phyloP scores from a whole-genome alignment of 2,888 invertebrate species.

The Nemoura dubitans region DNA sequence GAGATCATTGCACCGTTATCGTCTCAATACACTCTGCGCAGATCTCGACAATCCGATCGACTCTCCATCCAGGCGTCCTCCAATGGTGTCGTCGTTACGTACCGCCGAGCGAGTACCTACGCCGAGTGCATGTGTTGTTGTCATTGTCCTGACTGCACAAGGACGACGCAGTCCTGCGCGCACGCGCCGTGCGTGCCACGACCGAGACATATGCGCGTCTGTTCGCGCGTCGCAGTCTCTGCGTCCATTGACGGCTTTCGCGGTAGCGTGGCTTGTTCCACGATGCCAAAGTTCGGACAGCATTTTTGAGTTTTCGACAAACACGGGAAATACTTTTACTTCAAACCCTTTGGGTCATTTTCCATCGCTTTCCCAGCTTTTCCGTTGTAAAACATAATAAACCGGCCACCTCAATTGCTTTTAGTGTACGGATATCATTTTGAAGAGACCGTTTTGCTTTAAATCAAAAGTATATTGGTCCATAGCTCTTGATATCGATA shows the following conservation, averaged over 20 bases:
- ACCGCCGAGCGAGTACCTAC: not conserved
- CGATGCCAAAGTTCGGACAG: too few relatives aligned
- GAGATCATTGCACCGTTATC: constrained; percentile 28
- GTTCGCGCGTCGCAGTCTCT: not conserved
- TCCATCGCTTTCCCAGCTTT: too few relatives aligned
- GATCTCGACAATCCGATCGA: not conserved
- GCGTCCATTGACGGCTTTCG: not conserved
- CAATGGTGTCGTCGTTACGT: not conserved
- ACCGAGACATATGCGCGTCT: not conserved
- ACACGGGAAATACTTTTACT: too few relatives aligned
- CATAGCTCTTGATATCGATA: too few relatives aligned
- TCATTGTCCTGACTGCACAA: not conserved
- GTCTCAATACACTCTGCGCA: not conserved
- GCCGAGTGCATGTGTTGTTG: not conserved
- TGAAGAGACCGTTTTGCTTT: too few relatives aligned
- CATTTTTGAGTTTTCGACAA: too few relatives aligned
- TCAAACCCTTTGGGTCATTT: too few relatives aligned
- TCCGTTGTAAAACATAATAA: too few relatives aligned
- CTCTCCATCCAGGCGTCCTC: not conserved
- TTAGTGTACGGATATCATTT: too few relatives aligned
- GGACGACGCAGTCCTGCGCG: not conserved
- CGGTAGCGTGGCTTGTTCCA: too few relatives aligned
- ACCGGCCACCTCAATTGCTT: too few relatives aligned
- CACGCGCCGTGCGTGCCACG: not conserved
- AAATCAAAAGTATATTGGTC: too few relatives aligned